Evolutionary conservation across 2,113 vertebrate genomes (phyloP), one percentile per base, ranked within the genome.

Genomic region (Neotoma lepida): DNA sequence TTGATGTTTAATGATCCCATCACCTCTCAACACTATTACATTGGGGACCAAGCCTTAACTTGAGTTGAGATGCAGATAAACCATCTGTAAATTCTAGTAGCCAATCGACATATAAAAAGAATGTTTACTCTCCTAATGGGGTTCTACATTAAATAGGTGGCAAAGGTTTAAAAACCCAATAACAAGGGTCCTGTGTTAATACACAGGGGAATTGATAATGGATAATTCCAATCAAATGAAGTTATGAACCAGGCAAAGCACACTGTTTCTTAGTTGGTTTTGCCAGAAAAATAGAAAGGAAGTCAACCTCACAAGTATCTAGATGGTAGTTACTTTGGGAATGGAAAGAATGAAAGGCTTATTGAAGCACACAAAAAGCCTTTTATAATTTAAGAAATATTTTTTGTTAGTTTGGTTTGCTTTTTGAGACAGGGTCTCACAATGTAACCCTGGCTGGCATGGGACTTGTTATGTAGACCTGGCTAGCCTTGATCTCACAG

Each of bases 141-240:
- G 6, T 22, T 66, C 30, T 66, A 64, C 51, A 44, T 86, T 88
- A 81, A 87, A 76, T 86, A 64, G 10, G 71, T 1, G 3, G 39
- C 63, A 49, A 33, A 94, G 86, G 49, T 87, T 91, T 90, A 39
- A 89, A 87, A 86, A 41, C 13, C 24, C 85, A 35, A 5, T 76
- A 46, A 71, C 56, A 80, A 15, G 46, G 92, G 70, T 84, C 61
- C 24, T 63, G 22, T 82, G 26, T 73, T 63, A 26, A 74, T 10
- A 92, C 46, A 49, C 15, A 58, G 35, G 78, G 81, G 44, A 28
- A 33, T 85, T 39, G 30, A 0, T 68, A 22, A 39, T 66, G 10
- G 58, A 22, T 56, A 49, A 93, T 88, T 92, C 22, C 1, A 22
- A 66, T 73, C 68, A 63, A 24, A 61, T 73, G 46, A 90, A 91